Conservation (phyloP, 2,888 invertebrate genomes). For the Tetragnatha montana region DNA sequence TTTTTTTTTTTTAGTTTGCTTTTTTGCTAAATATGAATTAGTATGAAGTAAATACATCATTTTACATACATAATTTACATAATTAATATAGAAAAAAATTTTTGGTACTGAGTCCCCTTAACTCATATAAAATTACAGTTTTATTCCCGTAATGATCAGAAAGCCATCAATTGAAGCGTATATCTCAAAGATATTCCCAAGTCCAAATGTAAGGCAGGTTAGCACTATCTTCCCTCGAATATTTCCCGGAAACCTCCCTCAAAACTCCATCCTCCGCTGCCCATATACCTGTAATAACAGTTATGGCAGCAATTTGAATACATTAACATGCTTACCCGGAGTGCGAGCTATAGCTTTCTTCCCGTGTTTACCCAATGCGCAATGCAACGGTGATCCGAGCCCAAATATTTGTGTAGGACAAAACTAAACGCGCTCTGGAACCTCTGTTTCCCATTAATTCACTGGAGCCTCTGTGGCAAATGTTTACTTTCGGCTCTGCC, state of each 20-base stretch:
- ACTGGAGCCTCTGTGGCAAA: slow-evolving; percentile 39
- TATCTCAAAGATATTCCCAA: no score
- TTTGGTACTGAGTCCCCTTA: no score
- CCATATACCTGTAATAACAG: slow-evolving; percentile 31
- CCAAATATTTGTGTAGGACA: slow-evolving; percentile 65
- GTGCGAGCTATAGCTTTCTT: slow-evolving; percentile 29
- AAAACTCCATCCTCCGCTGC: not conserved
- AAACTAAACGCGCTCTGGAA: slow-evolving; percentile 52
- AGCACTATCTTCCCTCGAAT: not conserved
- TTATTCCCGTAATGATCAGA: no score
- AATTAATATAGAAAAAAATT: no score
- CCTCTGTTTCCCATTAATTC: slow-evolving; percentile 53
- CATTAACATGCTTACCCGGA: slow-evolving; percentile 61
- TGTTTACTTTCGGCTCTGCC: slow-evolving; percentile 47
- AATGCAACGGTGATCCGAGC: slow-evolving; percentile 38
- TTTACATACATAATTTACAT: no score
- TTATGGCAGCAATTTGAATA: slow-evolving; percentile 65
- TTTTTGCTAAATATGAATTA: no score
- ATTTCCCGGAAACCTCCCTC: not conserved
- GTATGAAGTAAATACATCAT: no score
- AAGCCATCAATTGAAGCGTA: no score
- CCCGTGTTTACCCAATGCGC: slow-evolving; percentile 47
- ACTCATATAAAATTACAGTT: no score
- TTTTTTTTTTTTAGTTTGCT: no score
- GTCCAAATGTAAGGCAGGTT: no score